These are phyloP conservation scores for Netelia virgata DNA, from an alignment of 2,888 invertebrate genomes.

Conservation along the genomic window DNA sequence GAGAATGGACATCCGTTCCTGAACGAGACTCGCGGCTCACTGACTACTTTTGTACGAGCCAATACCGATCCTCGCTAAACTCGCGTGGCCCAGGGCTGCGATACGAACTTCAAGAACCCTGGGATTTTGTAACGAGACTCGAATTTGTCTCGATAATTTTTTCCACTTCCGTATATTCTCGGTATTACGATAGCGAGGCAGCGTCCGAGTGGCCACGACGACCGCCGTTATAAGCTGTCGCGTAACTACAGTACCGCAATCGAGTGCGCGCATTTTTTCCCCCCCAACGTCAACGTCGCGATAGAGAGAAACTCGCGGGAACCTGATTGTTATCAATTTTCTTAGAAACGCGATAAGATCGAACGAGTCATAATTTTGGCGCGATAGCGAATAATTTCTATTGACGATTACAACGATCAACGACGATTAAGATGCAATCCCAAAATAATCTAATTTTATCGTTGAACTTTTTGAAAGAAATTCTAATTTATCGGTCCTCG, in stretches of 20 bases:
- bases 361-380: background rate
- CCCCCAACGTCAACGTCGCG: background rate
- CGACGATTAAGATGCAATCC: background rate
- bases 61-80: conserved; percentile 52
- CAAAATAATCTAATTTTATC: no score
- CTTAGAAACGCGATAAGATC: background rate
- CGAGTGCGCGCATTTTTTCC: background rate
- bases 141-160: background rate
- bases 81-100: conserved; percentile 64
- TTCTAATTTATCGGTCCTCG: background rate
- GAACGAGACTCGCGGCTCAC: conserved; percentile 60
- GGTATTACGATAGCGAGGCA: background rate
- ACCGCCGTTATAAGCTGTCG: no score
- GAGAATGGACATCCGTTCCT: conserved; percentile 57
- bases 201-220: background rate
- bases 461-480: background rate
- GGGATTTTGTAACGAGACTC: background rate
- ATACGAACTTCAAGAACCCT: background rate
- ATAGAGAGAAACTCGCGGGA: background rate
- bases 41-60: conserved; percentile 54
- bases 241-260: background rate
- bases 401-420: background rate
- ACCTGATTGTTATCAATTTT: background rate
- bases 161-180: background rate
- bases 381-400: background rate